Base-by-base conservation (phyloP, 92 coral and sea anemone genomes). In the Actinernus sp. region DNA sequence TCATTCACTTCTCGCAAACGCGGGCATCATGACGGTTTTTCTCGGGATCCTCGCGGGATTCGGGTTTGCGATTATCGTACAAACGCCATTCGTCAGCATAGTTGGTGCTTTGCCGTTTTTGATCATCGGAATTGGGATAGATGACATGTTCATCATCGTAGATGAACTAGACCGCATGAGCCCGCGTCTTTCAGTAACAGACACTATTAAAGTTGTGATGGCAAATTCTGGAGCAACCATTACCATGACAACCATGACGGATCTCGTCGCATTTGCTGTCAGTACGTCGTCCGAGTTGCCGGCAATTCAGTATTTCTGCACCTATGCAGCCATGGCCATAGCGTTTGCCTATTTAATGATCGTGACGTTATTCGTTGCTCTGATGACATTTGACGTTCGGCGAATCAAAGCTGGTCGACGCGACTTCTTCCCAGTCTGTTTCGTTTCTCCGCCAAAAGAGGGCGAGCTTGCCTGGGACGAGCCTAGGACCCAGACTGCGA, bases 131-230 rank as follows among this genome's bases (percentile, higher is more conserved):
- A 79, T 92, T 13, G 97, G 97, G n/a, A 78, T 92, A 18, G 97
- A 92, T 23, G 97, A 88, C 72, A 89, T 92, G 84, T 88, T 92
- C 43, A 92, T 92, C 4, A 55, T 92, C n/a, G 73, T 92, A 23
- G 93, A 92, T 52, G 95, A 85, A 24, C 88, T 92, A 21, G 97
- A 92, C 38, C 78, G 97, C 12, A 69, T 78, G 51, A 56, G 54
- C 21, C 86, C 83, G 4, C 58, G 78, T 31, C 49, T 34, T n/a
- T 61, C 85, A 25, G 77, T 32, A 45, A 52, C 56, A 17, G 72
- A 78, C 1, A 70, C 38, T 34, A 49, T 80, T 9, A 72, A 79
- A 52, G 12, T 3, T 22, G 82, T 74, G 2, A 53, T 64, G 65
- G 37, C 37, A 10, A 59, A 21, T 28, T 53, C 82, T 1, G 90